These are phyloP conservation scores for Sarotherodon lohbergeri DNA, from an alignment of 2,113 vertebrate species.

Conservation along the genomic window DNA sequence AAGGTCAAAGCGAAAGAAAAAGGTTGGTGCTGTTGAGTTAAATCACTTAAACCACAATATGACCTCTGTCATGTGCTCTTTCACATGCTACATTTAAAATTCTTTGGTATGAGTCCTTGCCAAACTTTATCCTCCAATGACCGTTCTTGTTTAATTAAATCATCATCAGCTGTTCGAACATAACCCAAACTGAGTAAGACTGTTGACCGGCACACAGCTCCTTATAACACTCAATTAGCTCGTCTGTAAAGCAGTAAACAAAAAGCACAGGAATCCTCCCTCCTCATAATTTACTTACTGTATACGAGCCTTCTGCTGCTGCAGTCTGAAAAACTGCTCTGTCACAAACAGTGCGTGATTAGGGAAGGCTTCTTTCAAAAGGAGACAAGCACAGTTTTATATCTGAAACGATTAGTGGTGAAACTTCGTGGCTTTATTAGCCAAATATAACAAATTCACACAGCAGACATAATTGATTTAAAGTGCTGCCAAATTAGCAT, in stretches of 20 bases:
- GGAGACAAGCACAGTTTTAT: neutral
- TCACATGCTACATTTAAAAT: neutral
- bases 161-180: neutral
- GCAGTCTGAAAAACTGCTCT: neutral
- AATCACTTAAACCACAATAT: neutral
- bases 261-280: neutral
- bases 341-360: neutral
- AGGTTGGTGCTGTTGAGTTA: neutral
- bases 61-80: neutral
- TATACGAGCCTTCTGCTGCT: neutral
- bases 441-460: neutral
- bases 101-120: neutral
- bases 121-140: neutral
- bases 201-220: neutral
- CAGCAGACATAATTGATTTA: neutral
- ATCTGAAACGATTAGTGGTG: neutral
- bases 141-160: neutral
- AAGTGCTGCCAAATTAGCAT: neutral
- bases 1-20: fast-evolving
- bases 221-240: neutral
- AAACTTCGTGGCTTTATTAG: neutral
- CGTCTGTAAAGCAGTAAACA: neutral
- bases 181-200: neutral
- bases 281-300: neutral
- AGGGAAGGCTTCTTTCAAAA: neutral